Evolutionary conservation across 92 coral and sea anemone genomes (phyloP).

Genomic region (Isaurus tuberculatus): DNA sequence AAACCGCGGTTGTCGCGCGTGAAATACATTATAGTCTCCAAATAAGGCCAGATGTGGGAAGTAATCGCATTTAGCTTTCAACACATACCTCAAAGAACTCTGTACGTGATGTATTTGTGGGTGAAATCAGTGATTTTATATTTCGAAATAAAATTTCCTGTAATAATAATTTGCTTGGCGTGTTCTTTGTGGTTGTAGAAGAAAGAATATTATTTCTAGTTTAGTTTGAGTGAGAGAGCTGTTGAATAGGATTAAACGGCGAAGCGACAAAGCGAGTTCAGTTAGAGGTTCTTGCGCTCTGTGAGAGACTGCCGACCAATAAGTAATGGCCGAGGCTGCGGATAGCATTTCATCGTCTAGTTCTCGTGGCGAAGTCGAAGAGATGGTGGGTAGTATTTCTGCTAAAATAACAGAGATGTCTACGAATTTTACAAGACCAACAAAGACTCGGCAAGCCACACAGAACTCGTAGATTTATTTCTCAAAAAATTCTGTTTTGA

Average conservation of each 20-base stretch:
- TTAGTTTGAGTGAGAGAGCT: slow-evolving; percentile 24
- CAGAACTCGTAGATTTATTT: slow-evolving; percentile 41
- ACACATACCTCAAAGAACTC: slow-evolving; percentile 37
- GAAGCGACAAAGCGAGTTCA: slow-evolving; percentile 37
- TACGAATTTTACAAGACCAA: slow-evolving; percentile 29
- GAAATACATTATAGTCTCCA: slow-evolving; percentile 24
- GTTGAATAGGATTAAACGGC: slow-evolving; percentile 32
- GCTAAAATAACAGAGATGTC: slow-evolving; percentile 35
- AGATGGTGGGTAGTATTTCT: slow-evolving; percentile 20
- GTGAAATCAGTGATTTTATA: slow-evolving; percentile 20
- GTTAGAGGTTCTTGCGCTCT: background rate
- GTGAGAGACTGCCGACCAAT: slow-evolving; percentile 15
- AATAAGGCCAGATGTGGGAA: slow-evolving; percentile 28
- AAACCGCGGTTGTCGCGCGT: slow-evolving; percentile 21
- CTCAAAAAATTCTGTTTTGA: slow-evolving; percentile 19
- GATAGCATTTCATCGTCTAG: slow-evolving; percentile 15
- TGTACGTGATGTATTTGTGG: slow-evolving; percentile 22
- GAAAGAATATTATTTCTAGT: slow-evolving; percentile 39
- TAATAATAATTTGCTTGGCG: no score
- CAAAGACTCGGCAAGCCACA: slow-evolving; percentile 39
- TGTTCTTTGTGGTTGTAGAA: slow-evolving; percentile 1
- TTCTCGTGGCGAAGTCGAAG: slow-evolving; percentile 38
- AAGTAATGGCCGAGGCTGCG: slow-evolving; percentile 37
- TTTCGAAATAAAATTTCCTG: no score
- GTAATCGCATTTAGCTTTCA: slow-evolving; percentile 33